Percentiles rank a stretch among this genome's conserved stretches.
Conservation (phyloP, 2,113 vertebrate genomes). For the Alectura lathami region DNA sequence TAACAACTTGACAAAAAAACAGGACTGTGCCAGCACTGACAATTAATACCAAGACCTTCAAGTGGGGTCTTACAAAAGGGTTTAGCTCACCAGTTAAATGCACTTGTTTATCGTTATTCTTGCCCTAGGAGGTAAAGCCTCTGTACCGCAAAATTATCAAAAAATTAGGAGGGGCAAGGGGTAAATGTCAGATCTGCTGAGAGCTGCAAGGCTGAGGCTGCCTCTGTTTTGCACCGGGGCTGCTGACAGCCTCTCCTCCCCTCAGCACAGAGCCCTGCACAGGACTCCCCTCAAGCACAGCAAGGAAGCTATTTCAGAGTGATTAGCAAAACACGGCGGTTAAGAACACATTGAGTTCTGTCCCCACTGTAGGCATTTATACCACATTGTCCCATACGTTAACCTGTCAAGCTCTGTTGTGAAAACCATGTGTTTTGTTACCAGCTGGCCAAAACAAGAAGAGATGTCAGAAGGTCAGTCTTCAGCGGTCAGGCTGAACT, state of each 20-base stretch:
- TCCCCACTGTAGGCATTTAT: neutral
- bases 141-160: neutral
- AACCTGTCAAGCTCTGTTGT: neutral
- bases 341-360: neutral
- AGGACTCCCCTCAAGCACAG: neutral
- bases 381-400: rapidly evolving
- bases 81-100: neutral
- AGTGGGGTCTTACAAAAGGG: neutral
- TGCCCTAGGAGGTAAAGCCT: neutral
- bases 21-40: neutral
- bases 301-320: neutral
- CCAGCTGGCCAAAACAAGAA: neutral
- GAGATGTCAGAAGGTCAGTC: neutral
- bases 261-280: neutral
- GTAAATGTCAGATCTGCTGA: neutral
- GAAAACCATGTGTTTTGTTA: neutral
- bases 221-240: neutral
- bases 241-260: neutral
- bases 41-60: neutral
- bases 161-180: neutral
- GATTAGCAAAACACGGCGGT: neutral
- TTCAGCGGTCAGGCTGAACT: neutral
- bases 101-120: neutral
- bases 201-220: neutral
- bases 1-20: neutral